These are phyloP conservation scores for Helicoverpa armigera DNA, from an alignment of 1,140 invertebrate genomes.

Conservation along the genomic window DNA sequence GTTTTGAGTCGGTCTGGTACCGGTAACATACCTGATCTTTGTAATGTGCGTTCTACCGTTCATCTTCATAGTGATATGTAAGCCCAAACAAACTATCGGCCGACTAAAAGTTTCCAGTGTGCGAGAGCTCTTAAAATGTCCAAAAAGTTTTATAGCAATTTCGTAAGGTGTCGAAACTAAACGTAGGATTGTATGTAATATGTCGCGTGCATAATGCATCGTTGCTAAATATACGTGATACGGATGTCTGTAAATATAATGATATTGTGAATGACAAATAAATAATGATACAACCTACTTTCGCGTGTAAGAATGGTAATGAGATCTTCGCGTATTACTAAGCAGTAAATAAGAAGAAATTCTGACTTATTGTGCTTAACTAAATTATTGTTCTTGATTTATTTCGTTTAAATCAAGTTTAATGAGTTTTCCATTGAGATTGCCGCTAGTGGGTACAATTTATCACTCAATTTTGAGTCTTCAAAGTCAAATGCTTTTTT, in stretches of 20 bases:
- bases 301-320: neutral
- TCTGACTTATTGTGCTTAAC: too few relatives aligned
- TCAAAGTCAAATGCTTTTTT: too few relatives aligned
- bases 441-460: too few relatives aligned
- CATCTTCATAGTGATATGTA: too few relatives aligned
- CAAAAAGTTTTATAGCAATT: neutral
- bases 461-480: too few relatives aligned
- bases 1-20: too few relatives aligned
- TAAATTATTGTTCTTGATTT: too few relatives aligned
- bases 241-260: constrained; percentile 2
- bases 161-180: constrained; percentile 17
- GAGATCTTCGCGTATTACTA: neutral
- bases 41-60: too few relatives aligned
- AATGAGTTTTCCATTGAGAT: too few relatives aligned
- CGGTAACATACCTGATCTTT: too few relatives aligned
- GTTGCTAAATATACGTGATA: constrained; percentile 37
- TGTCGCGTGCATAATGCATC: constrained; percentile 16
- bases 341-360: neutral
- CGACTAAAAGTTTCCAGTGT: neutral
- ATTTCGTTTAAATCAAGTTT: too few relatives aligned
- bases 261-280: constrained; percentile 19
- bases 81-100: too few relatives aligned
- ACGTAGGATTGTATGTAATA: neutral
- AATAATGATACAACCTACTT: neutral
- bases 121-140: neutral